These are phyloP conservation scores for Pygmarrhopalites habei DNA, from an alignment of 1,140 invertebrate genomes.

Conservation along the genomic window DNA sequence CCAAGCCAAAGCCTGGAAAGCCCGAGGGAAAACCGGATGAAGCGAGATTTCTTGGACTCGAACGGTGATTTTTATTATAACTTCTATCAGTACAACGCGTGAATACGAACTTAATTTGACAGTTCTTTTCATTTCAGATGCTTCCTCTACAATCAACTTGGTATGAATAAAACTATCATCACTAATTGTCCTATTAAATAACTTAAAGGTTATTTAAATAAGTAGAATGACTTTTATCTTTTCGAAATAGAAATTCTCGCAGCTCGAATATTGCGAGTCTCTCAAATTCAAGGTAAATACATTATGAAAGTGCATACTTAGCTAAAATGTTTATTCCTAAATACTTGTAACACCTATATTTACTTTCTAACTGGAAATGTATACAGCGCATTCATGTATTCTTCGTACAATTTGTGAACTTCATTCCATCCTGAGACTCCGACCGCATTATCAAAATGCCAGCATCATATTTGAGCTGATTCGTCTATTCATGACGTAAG, in stretches of 20 bases:
- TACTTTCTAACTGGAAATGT: too few species aligned
- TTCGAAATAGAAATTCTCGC: conserved; percentile 14
- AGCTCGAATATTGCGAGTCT: conserved; percentile 9
- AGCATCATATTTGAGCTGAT: conserved; percentile 28
- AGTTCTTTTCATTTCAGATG: conserved; percentile 16
- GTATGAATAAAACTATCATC: background rate
- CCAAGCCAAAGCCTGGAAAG: background rate
- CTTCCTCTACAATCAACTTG: conserved; percentile 23
- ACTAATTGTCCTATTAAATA: background rate
- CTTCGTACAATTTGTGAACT: conserved; percentile 31
- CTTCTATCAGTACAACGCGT: background rate
- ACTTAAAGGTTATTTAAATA: background rate
- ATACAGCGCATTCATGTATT: conserved; percentile 22
- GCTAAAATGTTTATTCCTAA: too few species aligned
- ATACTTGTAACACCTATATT: too few species aligned
- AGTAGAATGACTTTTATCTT: background rate
- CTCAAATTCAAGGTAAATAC: too few species aligned
- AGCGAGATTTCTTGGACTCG: background rate
- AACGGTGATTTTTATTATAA: background rate
- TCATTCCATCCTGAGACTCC: conserved; percentile 15
- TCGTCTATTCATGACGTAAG: conserved; percentile 24
- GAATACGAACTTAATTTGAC: too few species aligned
- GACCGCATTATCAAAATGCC: background rate
- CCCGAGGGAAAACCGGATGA: background rate
- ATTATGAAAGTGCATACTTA: too few species aligned